Conservation (phyloP, 2,797 vertebrate species). For the Brachyrhaphis roseni region DNA sequence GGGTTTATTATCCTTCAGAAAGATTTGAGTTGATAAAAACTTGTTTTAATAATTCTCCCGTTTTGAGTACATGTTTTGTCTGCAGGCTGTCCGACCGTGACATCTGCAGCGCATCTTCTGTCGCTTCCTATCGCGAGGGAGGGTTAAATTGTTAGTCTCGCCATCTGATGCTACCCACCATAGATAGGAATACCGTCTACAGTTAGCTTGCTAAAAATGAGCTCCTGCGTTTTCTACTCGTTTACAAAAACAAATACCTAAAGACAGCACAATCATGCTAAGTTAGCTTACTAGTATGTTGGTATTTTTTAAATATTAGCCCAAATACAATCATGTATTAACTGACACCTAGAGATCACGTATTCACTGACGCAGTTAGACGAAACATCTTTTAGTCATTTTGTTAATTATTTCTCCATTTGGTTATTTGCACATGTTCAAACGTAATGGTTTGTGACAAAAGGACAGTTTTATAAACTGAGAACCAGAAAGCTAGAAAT, state of each 20-base stretch:
- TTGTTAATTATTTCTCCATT: neutral
- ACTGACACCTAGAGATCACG: neutral
- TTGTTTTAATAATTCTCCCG: neutral
- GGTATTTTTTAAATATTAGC: neutral
- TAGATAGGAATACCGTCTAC: no score
- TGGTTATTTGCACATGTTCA: neutral
- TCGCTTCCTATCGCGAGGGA: no score
- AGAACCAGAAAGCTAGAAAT: constrained; percentile 2
- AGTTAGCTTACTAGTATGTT: neutral
- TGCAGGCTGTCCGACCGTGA: neutral
- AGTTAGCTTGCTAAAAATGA: neutral
- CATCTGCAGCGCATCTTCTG: no score
- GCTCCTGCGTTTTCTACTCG: neutral
- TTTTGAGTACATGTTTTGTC: neutral
- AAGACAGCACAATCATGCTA: neutral
- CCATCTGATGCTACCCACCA: neutral
- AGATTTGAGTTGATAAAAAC: neutral
- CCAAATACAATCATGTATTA: neutral
- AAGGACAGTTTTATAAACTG: constrained; percentile 1
- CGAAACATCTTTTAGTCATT: neutral
- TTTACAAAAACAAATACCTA: neutral
- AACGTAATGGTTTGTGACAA: neutral
- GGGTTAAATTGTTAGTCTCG: no score
- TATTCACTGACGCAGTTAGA: neutral
- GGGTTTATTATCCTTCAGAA: neutral